Base-by-base conservation (phyloP, 2,888 invertebrate genomes). In the Drosophila limbata region DNA sequence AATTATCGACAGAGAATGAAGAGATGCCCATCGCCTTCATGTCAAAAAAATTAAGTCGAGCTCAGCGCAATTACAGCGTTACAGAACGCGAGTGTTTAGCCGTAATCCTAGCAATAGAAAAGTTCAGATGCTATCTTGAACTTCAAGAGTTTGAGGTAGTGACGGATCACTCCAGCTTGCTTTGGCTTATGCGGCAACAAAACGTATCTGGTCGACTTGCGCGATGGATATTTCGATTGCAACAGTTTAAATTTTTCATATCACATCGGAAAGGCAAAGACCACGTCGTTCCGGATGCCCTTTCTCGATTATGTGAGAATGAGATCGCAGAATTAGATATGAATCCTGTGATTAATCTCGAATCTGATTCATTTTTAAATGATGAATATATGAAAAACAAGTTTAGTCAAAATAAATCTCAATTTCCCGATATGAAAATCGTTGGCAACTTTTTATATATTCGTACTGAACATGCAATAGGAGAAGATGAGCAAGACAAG, bases 91-190 rank as follows among this genome's bases (percentile, higher is more conserved):
- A 57, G 8, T 48, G 39, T 8, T 10, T 57, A 11, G 37, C 47
- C 6, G 47, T 57, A 19, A 37, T 47, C 11, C 37, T 57, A 33
- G 52, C 11, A 2, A 28, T 53, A 3, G 40, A 52, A 3, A 39
- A 25, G 15, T 52, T 52, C 4, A 25, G 39, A 10, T 17, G 40
- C 11, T 52, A 52, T 11, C 17, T 59, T 4, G 57, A 66, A 17
- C 13, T 68, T 4, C 57, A 68, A n/a, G 57, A 47, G 10, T 68
- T 65, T 42, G 52, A 65, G 25, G 52, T 68, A 2, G 48, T 62
- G 1, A 62, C 66, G 0, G 66, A 66, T 10, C 28, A 31, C 10
- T 31, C 47, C 3, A 48, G 31, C 15, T 15, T 48, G 1, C 11
- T 31, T 9, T 48, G 53, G 53, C 39, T 67, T 6, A 63, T 67